Conservation (phyloP, 2,797 vertebrate genomes). For the Antrozous pallidus region DNA sequence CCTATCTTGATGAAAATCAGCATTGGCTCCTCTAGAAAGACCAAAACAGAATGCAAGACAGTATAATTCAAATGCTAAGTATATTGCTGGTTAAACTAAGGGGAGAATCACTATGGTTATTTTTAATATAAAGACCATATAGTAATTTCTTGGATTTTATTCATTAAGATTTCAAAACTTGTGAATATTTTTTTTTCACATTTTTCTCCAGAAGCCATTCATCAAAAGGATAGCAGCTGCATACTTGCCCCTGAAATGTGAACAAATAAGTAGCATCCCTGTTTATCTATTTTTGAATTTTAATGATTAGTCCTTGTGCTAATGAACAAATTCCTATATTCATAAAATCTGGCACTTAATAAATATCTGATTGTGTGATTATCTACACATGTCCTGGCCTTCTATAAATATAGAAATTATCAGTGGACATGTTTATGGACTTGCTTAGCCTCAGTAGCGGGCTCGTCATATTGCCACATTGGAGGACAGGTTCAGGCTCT, state of each 20-base stretch:
- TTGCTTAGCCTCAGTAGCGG: constrained; percentile 31
- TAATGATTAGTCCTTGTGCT: constrained; percentile 77
- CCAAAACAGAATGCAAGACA: constrained; percentile 62
- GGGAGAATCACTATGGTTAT: constrained; percentile 73
- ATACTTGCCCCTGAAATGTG: constrained; percentile 67
- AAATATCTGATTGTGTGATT: constrained; percentile 76
- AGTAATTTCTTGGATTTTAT: constrained; percentile 77
- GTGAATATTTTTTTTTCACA: constrained; percentile 74
- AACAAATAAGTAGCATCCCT: constrained; percentile 76
- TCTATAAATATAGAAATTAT: constrained; percentile 64
- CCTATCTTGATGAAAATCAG: constrained; percentile 69
- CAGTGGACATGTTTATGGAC: constrained; percentile 60
- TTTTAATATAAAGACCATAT: constrained; percentile 75
- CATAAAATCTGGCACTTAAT: constrained; percentile 72
- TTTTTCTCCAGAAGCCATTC: constrained; percentile 76
- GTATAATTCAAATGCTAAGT: constrained; percentile 73
- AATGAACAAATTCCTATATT: constrained; percentile 70
- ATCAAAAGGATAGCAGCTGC: constrained; percentile 81
- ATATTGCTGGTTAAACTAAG: constrained; percentile 63
- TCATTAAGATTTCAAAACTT: constrained; percentile 78
- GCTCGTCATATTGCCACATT: constrained; percentile 10
- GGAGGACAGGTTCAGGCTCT: constrained; percentile 42
- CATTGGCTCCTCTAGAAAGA: constrained; percentile 49
- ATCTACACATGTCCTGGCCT: constrained; percentile 68
- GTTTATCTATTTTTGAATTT: constrained; percentile 78